Conservation (phyloP, 2,888 invertebrate species). For the Amphipoea lucens region DNA sequence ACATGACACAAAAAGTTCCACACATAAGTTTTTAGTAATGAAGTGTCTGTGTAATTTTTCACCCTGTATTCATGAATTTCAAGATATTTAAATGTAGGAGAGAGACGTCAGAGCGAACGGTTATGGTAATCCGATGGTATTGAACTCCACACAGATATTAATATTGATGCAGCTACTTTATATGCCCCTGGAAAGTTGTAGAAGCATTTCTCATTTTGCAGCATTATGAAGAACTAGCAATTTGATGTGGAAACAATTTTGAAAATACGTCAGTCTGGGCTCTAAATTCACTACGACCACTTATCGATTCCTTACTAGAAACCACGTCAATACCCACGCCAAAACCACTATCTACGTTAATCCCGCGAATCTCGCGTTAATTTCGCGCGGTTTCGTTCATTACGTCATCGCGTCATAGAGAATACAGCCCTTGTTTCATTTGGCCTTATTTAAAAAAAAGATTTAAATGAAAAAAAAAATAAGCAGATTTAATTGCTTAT, state of each 20-base stretch:
- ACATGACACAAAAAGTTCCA: background rate
- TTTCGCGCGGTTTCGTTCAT: background rate
- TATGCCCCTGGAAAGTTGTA: conserved; percentile 40
- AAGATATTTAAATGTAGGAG: conserved; percentile 75
- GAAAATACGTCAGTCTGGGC: background rate
- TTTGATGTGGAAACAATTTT: conserved; percentile 30
- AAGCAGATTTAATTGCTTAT: too few relatives aligned
- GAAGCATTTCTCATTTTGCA: conserved; percentile 51
- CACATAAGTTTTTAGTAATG: conserved; percentile 38
- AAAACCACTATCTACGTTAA: background rate
- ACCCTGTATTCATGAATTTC: conserved; percentile 70
- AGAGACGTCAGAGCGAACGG: conserved; percentile 76
- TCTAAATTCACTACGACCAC: background rate
- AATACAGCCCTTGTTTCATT: background rate
- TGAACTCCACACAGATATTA: conserved; percentile 68
- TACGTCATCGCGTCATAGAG: background rate
- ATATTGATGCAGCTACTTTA: conserved; percentile 57
- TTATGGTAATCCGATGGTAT: conserved; percentile 75
- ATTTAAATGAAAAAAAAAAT: too few relatives aligned
- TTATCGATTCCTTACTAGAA: background rate
- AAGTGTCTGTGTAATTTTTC: conserved; percentile 50
- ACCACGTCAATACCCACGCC: background rate
- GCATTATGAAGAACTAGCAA: conserved; percentile 29
- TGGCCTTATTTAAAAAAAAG: background rate
- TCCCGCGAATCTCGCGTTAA: background rate